Percentiles rank a stretch among this genome's conserved stretches.
These are phyloP conservation scores for Malacoctenus gilli DNA, from an alignment of 2,797 vertebrate species.

Conservation along the genomic window DNA sequence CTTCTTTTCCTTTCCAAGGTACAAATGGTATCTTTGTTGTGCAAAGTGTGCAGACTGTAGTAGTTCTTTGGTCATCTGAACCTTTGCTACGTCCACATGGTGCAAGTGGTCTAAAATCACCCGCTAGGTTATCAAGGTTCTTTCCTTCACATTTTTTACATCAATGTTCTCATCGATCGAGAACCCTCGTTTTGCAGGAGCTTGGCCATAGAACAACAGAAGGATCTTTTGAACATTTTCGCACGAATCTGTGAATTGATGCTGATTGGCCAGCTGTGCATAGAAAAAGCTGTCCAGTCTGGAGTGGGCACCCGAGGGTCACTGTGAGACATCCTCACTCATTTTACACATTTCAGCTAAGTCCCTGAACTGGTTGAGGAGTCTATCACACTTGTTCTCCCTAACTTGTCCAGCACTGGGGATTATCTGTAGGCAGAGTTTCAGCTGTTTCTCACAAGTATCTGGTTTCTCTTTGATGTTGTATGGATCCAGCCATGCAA, in stretches of 20 bases:
- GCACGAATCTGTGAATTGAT: background rate
- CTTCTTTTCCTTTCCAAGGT: background rate
- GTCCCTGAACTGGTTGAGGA: background rate
- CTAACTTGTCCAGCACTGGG: background rate
- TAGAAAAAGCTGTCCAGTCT: background rate
- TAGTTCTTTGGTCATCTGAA: background rate
- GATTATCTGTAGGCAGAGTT: background rate
- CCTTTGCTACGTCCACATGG: background rate
- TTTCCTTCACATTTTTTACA: background rate
- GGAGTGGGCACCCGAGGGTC: background rate
- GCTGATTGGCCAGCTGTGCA: background rate
- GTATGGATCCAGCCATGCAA: background rate
- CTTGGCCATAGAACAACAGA: background rate
- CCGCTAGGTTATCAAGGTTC: background rate
- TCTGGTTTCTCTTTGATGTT: slow-evolving; percentile 2
- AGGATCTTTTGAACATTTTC: background rate
- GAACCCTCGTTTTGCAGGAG: background rate
- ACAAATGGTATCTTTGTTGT: background rate
- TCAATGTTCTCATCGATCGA: background rate
- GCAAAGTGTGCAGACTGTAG: background rate
- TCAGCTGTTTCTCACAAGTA: slow-evolving; percentile 13
- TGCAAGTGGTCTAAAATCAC: background rate
- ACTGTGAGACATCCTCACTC: background rate
- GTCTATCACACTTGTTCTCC: background rate
- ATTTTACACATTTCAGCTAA: background rate